phyloP scores from a whole-genome alignment of 2,888 invertebrate species.

The Drosophila gaucha region DNA sequence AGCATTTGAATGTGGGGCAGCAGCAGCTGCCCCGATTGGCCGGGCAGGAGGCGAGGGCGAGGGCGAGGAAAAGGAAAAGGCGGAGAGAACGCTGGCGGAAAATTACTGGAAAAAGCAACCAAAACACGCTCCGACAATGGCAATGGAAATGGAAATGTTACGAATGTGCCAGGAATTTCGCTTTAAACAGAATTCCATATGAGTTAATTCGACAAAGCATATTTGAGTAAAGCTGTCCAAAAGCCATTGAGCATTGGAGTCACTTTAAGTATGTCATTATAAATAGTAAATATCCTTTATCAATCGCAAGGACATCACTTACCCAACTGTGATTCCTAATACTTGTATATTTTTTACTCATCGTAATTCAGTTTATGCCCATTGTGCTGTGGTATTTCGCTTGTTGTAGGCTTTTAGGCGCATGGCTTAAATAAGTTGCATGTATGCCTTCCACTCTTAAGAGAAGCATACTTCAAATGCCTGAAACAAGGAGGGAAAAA shows the following conservation, averaged over 20 bases:
- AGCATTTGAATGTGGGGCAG: constrained; percentile 62
- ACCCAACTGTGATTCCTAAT: no score
- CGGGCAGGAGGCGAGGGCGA: not conserved
- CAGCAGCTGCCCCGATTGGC: not conserved
- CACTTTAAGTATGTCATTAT: no score
- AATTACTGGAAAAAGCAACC: not conserved
- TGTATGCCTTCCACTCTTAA: constrained; percentile 14
- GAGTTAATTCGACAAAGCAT: no score
- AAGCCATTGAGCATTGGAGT: no score
- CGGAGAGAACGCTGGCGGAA: not conserved
- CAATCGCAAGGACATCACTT: no score
- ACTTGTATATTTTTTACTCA: not conserved
- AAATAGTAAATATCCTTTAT: no score
- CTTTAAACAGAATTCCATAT: not conserved
- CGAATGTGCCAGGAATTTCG: no score
- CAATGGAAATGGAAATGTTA: constrained; percentile 8
- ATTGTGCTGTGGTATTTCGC: constrained; percentile 17
- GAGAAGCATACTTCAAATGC: constrained; percentile 44
- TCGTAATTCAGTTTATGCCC: not conserved
- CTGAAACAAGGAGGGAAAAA: constrained; percentile 18
- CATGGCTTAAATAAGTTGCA: constrained; percentile 42
- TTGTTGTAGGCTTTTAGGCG: constrained; percentile 34
- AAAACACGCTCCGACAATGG: constrained; percentile 17
- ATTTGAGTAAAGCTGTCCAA: no score
- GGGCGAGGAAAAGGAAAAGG: no score